A percentile compares a stretch with the other conserved stretches of the same genome.
phyloP scores from a whole-genome alignment of 2,797 vertebrate genomes.

The Hybognathus amarus region DNA sequence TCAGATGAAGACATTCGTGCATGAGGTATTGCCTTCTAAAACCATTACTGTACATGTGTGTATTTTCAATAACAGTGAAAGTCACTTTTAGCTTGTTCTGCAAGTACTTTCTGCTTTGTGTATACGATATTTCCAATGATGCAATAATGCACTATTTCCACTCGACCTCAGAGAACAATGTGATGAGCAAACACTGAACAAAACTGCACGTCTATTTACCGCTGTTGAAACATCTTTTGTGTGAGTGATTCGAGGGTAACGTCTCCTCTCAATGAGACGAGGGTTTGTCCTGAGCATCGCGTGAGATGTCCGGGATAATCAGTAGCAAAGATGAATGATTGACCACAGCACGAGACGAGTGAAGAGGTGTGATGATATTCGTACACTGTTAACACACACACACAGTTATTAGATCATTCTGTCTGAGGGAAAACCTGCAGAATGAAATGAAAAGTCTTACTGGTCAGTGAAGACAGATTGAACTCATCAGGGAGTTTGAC shows the following conservation, averaged over 20 bases:
- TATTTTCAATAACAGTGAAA: neutral
- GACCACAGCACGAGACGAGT: neutral
- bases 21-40: neutral
- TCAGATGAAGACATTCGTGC: neutral
- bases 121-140: neutral
- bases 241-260: slow-evolving; percentile 68
- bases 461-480: neutral
- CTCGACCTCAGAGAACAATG: slow-evolving; percentile 74
- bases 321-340: neutral
- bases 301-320: slow-evolving; percentile 5
- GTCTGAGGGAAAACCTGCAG: neutral
- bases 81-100: slow-evolving; percentile 58
- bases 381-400: slow-evolving; percentile 14
- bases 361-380: slow-evolving; percentile 12
- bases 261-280: slow-evolving; percentile 46
- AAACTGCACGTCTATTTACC: slow-evolving; percentile 64
- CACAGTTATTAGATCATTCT: neutral
- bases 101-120: slow-evolving; percentile 78
- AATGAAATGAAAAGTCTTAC: neutral
- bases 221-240: slow-evolving; percentile 64
- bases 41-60: neutral
- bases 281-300: slow-evolving; percentile 11
- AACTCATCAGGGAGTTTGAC: neutral
- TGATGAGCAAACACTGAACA: slow-evolving; percentile 58
- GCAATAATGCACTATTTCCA: slow-evolving; percentile 48